Percentiles rank a stretch among this genome's conserved stretches.
phyloP scores from a whole-genome alignment of 2,797 vertebrate species.

The Bradypus variegatus region DNA sequence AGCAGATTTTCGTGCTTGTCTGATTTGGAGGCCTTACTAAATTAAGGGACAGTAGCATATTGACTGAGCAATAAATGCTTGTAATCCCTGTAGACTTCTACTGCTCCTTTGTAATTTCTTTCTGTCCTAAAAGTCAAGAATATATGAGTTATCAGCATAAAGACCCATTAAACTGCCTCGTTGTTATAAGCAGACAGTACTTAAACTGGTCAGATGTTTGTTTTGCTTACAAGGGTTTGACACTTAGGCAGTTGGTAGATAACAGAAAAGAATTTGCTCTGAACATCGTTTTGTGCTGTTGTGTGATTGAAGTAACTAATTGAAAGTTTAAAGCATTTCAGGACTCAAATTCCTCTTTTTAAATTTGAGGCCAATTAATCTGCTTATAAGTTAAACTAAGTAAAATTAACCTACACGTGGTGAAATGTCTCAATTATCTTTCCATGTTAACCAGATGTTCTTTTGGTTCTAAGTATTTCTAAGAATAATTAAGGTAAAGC shows the following conservation, averaged over 20 bases:
- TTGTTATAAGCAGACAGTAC: not conserved
- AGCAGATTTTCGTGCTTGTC: not conserved
- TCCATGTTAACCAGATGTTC: not conserved
- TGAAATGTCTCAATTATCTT: slow-evolving; percentile 1
- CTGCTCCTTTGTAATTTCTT: not conserved
- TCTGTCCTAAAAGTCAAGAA: not conserved
- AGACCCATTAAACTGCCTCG: not conserved
- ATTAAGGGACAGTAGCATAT: not conserved
- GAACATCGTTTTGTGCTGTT: not conserved
- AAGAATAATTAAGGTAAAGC: not conserved
- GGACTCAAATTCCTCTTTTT: not conserved
- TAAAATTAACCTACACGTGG: not conserved
- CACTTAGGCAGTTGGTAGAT: not conserved
- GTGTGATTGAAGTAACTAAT: not conserved
- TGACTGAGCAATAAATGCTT: not conserved
- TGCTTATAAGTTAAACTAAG: not conserved
- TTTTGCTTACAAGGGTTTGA: not conserved
- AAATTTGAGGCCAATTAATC: not conserved
- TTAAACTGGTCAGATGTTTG: not conserved
- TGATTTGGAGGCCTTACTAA: not conserved
- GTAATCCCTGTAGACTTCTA: not conserved
- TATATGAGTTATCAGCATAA: not conserved
- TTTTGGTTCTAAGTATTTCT: not conserved
- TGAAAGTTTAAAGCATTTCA: not conserved
- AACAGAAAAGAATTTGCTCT: not conserved